Conservation (phyloP, 2,888 invertebrate species). For the Hemistola chrysoprasaria region DNA sequence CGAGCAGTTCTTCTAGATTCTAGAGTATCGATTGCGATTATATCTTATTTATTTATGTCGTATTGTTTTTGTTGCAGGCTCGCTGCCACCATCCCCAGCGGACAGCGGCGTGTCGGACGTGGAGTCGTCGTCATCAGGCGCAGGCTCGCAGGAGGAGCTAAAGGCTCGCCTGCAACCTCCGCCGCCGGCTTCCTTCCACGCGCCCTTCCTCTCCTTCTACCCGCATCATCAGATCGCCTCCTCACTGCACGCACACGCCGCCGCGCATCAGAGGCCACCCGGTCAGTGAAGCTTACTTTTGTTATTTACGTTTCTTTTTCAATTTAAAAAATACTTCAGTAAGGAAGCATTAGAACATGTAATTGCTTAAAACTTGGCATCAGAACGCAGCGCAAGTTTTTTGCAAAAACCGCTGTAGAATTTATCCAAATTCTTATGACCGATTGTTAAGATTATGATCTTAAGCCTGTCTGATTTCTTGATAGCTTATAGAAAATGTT, state of each 20-base stretch:
- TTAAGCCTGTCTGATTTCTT: no score
- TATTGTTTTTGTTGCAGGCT: constrained; percentile 83
- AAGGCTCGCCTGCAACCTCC: constrained; percentile 93
- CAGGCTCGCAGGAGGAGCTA: constrained; percentile 90
- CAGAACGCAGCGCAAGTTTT: no score
- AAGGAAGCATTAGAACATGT: no score
- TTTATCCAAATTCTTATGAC: no score
- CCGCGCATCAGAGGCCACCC: constrained; percentile 72
- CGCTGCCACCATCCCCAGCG: constrained; percentile 97
- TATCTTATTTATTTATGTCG: not conserved
- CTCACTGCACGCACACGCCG: constrained; percentile 72
- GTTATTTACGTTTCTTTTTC: no score
- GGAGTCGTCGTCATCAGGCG: constrained; percentile 94
- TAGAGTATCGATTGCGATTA: no score
- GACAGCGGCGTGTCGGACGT: constrained; percentile 99
- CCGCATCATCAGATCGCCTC: constrained; percentile 82
- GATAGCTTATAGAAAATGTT: no score
- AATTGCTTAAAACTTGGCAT: no score
- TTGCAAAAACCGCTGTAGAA: no score
- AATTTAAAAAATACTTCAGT: no score
- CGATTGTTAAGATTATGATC: no score
- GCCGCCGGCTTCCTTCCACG: constrained; percentile 75
- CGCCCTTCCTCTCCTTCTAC: constrained; percentile 86
- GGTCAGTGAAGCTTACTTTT: constrained; percentile 55
- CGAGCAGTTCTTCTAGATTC: no score